Conservation (phyloP, 2,113 vertebrate species). For the Etheostoma spectabile region DNA sequence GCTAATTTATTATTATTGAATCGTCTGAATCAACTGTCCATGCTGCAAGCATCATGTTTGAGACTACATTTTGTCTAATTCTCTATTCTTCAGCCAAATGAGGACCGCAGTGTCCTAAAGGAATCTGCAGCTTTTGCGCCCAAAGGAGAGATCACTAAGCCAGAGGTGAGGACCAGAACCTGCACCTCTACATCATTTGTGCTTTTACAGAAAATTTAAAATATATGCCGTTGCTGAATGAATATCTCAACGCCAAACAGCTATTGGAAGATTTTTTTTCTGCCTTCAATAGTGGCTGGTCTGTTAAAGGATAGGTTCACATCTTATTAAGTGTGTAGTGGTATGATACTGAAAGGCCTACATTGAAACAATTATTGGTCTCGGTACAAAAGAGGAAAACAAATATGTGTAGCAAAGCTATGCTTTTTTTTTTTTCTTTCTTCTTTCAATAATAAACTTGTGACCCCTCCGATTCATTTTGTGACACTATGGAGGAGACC, state of each 20-base stretch:
- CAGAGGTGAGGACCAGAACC: slow-evolving; percentile 78
- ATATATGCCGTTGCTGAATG: neutral
- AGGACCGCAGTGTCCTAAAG: slow-evolving; percentile 92
- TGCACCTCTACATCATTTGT: neutral
- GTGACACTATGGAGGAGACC: too few species aligned
- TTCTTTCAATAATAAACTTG: too few species aligned
- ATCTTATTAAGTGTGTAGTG: neutral
- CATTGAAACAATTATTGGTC: too few species aligned
- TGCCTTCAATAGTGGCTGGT: too few species aligned
- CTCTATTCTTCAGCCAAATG: slow-evolving; percentile 87
- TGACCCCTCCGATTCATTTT: too few species aligned
- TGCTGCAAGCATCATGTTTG: neutral
- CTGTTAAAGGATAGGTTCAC: neutral
- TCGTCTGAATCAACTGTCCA: neutral
- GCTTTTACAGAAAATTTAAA: neutral
- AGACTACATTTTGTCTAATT: neutral
- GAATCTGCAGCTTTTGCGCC: slow-evolving; percentile 88
- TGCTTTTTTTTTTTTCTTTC: too few species aligned
- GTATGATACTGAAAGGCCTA: too few species aligned
- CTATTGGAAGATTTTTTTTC: neutral
- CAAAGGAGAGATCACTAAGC: slow-evolving; percentile 59
- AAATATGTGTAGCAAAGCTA: too few species aligned
- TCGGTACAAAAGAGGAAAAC: too few species aligned
- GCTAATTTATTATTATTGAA: neutral
- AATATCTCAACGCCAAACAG: neutral